These are phyloP conservation scores for Tichodroma muraria DNA, from an alignment of 2,113 vertebrate species.

Conservation along the genomic window DNA sequence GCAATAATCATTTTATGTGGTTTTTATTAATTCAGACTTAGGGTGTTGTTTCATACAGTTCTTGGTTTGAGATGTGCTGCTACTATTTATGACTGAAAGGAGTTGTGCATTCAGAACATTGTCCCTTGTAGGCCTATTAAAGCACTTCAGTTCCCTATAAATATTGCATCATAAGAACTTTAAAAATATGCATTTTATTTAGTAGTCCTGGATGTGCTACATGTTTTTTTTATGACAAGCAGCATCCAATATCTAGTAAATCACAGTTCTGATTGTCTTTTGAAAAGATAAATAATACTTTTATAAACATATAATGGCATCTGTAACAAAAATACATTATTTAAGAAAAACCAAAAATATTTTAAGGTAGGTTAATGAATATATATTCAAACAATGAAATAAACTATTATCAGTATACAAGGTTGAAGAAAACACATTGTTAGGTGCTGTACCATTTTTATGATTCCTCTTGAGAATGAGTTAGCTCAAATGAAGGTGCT, in stretches of 20 bases:
- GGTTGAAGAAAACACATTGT: not conserved
- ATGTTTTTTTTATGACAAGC: not conserved
- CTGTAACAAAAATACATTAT: not conserved
- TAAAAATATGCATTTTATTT: not conserved
- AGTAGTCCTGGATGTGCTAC: not conserved
- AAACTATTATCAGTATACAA: not conserved
- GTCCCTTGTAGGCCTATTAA: not conserved
- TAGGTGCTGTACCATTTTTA: not conserved
- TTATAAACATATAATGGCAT: not conserved
- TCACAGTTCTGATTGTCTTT: not conserved
- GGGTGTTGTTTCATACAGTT: not conserved
- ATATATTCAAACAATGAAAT: not conserved
- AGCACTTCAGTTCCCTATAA: not conserved
- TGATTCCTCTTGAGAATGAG: not conserved
- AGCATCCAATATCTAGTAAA: not conserved
- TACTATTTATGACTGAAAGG: not conserved
- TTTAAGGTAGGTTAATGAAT: not conserved
- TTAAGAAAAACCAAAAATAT: not conserved
- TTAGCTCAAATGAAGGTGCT: not conserved
- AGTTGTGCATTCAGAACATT: not conserved
- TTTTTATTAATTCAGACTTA: not conserved
- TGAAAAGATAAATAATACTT: not conserved
- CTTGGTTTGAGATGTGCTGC: not conserved
- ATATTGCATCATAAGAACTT: not conserved
- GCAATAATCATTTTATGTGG: not conserved